Percentiles rank a stretch among this genome's conserved stretches.
These are phyloP conservation scores for Zosterops borbonicus DNA, from an alignment of 2,113 vertebrate species.

Conservation along the genomic window DNA sequence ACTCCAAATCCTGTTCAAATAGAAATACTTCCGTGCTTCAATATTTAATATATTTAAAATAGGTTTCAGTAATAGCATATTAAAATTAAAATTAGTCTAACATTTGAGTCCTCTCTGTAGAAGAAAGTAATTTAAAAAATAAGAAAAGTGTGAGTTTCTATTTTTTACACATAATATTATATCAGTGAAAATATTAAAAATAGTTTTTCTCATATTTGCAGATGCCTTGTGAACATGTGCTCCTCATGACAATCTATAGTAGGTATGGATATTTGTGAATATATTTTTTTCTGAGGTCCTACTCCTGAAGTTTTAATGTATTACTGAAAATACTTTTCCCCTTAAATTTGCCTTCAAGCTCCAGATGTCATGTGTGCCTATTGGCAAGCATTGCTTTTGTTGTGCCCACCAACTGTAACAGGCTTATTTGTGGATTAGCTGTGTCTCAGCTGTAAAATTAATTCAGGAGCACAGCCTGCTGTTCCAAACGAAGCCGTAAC, in stretches of 20 bases:
- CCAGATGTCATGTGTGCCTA: not conserved
- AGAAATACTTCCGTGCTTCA: not conserved
- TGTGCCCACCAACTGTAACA: slow-evolving; percentile 24
- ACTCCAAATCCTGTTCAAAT: not conserved
- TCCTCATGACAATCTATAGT: not conserved
- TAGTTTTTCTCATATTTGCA: not conserved
- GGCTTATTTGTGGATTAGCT: slow-evolving; percentile 60
- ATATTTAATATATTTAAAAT: not conserved
- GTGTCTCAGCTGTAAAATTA: slow-evolving; percentile 61
- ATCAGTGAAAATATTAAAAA: not conserved
- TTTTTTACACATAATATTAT: not conserved
- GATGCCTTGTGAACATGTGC: not conserved
- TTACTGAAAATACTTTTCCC: not conserved
- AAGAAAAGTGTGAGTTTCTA: not conserved
- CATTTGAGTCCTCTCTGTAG: not conserved
- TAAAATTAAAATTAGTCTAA: not conserved
- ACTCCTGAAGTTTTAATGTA: not conserved
- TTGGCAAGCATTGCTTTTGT: slow-evolving; percentile 57
- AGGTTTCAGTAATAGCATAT: not conserved
- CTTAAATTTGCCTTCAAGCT: slow-evolving; percentile 10
- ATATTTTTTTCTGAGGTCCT: not conserved
- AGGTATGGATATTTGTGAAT: not conserved
- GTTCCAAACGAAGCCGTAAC: slow-evolving; percentile 36
- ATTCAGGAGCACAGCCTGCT: slow-evolving; percentile 58
- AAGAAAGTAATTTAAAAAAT: not conserved